A percentile compares a stretch with the other conserved stretches of the same genome.
These are phyloP conservation scores for Liparis tanakae DNA, from an alignment of 2,797 vertebrate genomes.

Conservation along the genomic window DNA sequence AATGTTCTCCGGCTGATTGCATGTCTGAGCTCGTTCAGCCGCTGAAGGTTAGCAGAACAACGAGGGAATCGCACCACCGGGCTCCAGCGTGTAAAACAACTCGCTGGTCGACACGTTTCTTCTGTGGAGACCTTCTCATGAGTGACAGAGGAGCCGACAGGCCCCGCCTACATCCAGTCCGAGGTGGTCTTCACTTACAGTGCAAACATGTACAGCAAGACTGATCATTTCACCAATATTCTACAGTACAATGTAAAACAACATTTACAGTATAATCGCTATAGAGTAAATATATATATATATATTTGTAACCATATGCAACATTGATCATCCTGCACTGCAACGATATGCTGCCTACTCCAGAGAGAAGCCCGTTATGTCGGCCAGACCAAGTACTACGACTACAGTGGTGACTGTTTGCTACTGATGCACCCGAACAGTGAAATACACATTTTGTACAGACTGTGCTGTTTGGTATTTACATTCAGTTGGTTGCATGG, in stretches of 20 bases:
- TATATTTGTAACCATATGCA: constrained; percentile 54
- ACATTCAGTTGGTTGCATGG: constrained; percentile 63
- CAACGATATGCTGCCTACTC: constrained; percentile 52
- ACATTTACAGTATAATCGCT: constrained; percentile 71
- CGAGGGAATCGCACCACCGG: not conserved
- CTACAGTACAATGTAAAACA: constrained; percentile 66
- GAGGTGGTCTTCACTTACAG: constrained; percentile 55
- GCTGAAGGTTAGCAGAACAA: not conserved
- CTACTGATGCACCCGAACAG: constrained; percentile 52
- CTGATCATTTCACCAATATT: constrained; percentile 60
- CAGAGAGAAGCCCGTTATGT: constrained; percentile 47
- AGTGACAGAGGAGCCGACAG: constrained; percentile 8
- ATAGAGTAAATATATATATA: constrained; percentile 51
- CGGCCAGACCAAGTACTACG: constrained; percentile 36
- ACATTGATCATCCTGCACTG: constrained; percentile 64
- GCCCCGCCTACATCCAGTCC: constrained; percentile 47
- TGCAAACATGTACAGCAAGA: constrained; percentile 63
- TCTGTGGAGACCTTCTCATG: not conserved
- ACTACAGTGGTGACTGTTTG: constrained; percentile 48
- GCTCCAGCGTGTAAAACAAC: not conserved
- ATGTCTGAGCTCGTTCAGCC: not conserved
- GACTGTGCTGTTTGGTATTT: constrained; percentile 57
- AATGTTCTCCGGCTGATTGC: not conserved
- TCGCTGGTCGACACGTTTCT: not conserved
- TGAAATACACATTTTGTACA: constrained; percentile 73